Base-by-base conservation (phyloP, 1,140 invertebrate species). In the Aporrectodea caliginosa region DNA sequence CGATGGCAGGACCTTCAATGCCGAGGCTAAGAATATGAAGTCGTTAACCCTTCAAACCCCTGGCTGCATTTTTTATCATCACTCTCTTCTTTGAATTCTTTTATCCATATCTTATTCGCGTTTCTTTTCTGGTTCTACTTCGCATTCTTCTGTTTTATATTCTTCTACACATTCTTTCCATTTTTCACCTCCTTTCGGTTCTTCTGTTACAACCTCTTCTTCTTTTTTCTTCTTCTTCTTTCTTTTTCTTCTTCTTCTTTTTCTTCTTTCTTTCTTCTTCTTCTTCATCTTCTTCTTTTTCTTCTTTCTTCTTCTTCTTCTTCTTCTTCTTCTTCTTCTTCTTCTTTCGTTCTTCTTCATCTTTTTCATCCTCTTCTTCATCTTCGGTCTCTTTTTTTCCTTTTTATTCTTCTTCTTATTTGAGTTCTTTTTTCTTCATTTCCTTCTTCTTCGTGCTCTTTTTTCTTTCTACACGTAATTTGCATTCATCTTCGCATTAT, bases 261-360 rank as follows among this genome's bases (percentile, higher is more conserved):
- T 35, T 79, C 73, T 35, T 43, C 58, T 73, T 79, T 73, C 68
- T 43, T 69, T 58, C 35, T 32, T 79, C 32, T 34, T 58, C 32
- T 32, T 69, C 30, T 43, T 34, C 16, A 16, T 58, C 27, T 31
- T 27, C 58, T 29, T 33, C 32, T 29, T 34, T 34, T 71, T 69
- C 79, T 77, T 73, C 70, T 73, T 35, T 58, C 35, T 58, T 35
- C 58, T 77, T 73, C 77, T 79, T 69, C 72, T 77, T 79, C 77
- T 79, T 35, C 68, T 71, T 58, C 35, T 70, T 30, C 32, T 69
- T 73, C 34, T 79, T 77, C 58, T 68, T 73, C 71, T 78, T 70
- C 58, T 34, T 35, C 77, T 79, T 77, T 81, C 70, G 32, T 35
- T 43, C 34, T 43, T 33, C 68, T 69, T 79, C 80, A 34, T 69